Percentiles rank a stretch among this genome's conserved stretches.
These are phyloP conservation scores for Henicopernis longicauda DNA, from an alignment of 2,113 vertebrate species.

Conservation along the genomic window DNA sequence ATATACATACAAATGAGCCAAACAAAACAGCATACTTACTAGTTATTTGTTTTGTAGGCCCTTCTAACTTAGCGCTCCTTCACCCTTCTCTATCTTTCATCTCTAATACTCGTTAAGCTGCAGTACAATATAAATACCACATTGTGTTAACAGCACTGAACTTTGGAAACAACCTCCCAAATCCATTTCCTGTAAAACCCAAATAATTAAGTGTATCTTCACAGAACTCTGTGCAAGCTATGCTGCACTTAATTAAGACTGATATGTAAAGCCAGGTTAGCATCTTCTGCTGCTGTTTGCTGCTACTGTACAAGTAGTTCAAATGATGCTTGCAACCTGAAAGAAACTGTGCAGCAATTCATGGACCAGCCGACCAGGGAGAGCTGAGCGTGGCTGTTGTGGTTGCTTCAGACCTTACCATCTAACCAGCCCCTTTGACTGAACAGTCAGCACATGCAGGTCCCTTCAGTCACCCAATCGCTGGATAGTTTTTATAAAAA, in stretches of 20 bases:
- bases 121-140: background rate
- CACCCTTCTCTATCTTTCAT: background rate
- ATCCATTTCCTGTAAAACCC: background rate
- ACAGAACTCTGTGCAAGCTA: background rate
- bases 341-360: background rate
- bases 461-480: background rate
- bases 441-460: background rate
- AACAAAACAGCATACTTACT: conserved; percentile 35
- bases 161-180: background rate
- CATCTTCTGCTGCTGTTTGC: background rate
- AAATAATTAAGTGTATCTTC: background rate
- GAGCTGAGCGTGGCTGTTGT: background rate
- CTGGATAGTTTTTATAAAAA: background rate
- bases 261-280: background rate
- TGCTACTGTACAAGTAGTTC: background rate
- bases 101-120: background rate
- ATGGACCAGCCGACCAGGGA: fast-evolving
- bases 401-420: background rate
- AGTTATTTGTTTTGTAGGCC: conserved; percentile 36
- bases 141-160: background rate
- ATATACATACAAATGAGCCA: conserved; percentile 53
- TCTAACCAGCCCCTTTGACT: background rate
- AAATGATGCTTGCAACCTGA: background rate
- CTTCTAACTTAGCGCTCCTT: conserved; percentile 14
- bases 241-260: background rate